These are phyloP conservation scores for Meiosimyza platycephala DNA, from an alignment of 2,888 invertebrate genomes.

Conservation along the genomic window DNA sequence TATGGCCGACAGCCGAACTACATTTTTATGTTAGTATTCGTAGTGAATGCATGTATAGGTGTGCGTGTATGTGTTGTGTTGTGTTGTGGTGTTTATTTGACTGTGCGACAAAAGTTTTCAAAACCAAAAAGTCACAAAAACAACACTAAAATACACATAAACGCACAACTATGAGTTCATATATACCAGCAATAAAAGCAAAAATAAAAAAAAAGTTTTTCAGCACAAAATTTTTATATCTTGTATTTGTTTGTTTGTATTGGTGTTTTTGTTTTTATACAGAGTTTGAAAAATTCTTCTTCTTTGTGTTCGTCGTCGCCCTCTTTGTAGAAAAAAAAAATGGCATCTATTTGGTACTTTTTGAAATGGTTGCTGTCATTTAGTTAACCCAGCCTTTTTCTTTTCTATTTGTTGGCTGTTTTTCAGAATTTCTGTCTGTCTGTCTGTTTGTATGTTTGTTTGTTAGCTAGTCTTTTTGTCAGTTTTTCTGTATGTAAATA, in stretches of 20 bases:
- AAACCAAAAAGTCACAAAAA: conserved; percentile 12
- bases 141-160: too few relatives aligned
- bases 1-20: neutral
- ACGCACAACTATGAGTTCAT: too few relatives aligned
- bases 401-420: neutral
- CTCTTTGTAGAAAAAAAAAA: too few relatives aligned
- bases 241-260: too few relatives aligned
- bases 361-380: conserved; percentile 4
- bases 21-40: neutral
- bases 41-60: neutral
- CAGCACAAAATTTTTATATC: too few relatives aligned
- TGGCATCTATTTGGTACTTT: too few relatives aligned
- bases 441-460: neutral
- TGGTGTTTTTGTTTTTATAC: too few relatives aligned
- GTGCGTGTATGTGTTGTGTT: neutral
- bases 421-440: neutral
- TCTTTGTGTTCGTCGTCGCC: too few relatives aligned
- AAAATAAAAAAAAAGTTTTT: too few relatives aligned
- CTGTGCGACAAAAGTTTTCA: conserved; percentile 4
- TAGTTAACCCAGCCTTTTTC: neutral
- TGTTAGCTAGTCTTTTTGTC: neutral
- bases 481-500: neutral
- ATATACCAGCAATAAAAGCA: too few relatives aligned
- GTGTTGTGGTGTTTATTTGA: neutral
- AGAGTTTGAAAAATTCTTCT: too few relatives aligned